Conservation (phyloP, 2,113 vertebrate genomes). For the Oryzias curvinotus region DNA sequence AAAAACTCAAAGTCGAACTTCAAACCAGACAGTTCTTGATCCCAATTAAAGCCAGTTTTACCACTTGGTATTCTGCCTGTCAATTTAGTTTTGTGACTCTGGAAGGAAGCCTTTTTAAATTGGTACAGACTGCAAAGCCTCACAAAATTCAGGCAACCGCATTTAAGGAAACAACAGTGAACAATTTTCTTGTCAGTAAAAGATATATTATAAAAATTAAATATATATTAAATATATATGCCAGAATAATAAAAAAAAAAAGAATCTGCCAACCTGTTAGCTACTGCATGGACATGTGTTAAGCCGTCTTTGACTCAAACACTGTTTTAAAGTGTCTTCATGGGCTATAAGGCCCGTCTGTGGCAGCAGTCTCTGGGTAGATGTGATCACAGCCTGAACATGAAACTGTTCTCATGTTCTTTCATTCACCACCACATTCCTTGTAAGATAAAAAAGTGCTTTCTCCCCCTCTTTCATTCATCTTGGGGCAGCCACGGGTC, state of each 20-base stretch:
- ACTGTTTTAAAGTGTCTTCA: neutral
- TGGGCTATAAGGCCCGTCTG: neutral
- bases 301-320: neutral
- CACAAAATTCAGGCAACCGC: neutral
- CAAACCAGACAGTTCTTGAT: slow-evolving; percentile 4
- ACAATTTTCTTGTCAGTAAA: no score
- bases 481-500: slow-evolving; percentile 24
- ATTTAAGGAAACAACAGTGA: neutral
- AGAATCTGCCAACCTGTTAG: neutral
- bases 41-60: slow-evolving; percentile 23
- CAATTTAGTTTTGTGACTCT: slow-evolving; percentile 17
- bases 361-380: neutral
- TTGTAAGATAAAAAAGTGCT: slow-evolving; percentile 4
- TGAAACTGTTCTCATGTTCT: slow-evolving; percentile 11
- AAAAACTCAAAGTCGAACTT: slow-evolving; percentile 7
- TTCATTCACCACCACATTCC: slow-evolving; percentile 9
- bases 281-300: neutral
- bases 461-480: slow-evolving; percentile 19
- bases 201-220: no score
- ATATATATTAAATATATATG: no score
- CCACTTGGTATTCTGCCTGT: neutral
- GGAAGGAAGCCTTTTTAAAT: slow-evolving; percentile 9
- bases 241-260: no score
- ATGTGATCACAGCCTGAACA: slow-evolving; percentile 28
- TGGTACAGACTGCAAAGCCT: neutral